phyloP scores from a whole-genome alignment of 2,113 vertebrate species.

The Silurus asotus region DNA sequence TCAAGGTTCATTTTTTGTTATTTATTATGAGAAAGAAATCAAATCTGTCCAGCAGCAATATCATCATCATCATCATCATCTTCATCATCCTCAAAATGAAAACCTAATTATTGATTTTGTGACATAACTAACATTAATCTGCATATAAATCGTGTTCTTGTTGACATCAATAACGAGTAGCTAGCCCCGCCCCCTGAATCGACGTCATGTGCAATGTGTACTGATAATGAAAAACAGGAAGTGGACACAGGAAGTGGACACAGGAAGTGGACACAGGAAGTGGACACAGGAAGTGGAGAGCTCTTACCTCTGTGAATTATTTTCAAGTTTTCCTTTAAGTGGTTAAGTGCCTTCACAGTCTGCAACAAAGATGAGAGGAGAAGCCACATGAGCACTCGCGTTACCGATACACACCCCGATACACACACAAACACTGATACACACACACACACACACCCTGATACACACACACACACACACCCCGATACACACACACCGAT shows the following conservation, averaged over 20 bases:
- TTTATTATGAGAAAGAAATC: no score
- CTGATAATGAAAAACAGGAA: neutral
- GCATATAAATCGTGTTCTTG: neutral
- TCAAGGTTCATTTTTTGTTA: no score
- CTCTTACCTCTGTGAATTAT: constrained; percentile 97
- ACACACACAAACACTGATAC: no score
- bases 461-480: no score
- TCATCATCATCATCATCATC: neutral
- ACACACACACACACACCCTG: no score
- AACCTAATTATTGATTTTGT: neutral
- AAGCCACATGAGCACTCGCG: neutral
- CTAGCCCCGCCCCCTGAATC: neutral
- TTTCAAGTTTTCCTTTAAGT: constrained; percentile 99
- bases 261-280: neutral
- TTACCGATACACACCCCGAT: no score
- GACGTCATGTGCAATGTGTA: no score
- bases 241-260: neutral
- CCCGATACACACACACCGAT: no score
- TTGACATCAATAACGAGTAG: neutral
- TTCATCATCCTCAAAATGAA: neutral
- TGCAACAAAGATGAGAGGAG: constrained; percentile 63
- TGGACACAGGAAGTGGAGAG: neutral
- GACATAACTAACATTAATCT: neutral
- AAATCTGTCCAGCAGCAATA: neutral
- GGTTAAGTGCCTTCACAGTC: constrained; percentile 99